A percentile compares a stretch with the other conserved stretches of the same genome.
Evolutionary conservation across 1,140 invertebrate genomes (phyloP).

Genomic region (Caenorhabditis remanei): DNA sequence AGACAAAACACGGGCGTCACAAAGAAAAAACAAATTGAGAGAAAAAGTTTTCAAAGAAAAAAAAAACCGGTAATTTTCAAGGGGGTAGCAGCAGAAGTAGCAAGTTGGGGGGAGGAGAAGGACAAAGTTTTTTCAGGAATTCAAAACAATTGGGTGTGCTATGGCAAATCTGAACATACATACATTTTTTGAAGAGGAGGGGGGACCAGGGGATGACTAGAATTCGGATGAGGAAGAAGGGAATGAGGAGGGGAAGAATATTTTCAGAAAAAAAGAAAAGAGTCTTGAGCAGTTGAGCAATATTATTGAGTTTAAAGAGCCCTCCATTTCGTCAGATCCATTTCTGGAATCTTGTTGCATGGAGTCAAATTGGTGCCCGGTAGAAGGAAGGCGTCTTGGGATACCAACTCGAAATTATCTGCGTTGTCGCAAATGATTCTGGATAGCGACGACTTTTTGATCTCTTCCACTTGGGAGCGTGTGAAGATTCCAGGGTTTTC

Average conservation of each 20-base stretch:
- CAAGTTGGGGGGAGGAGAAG: not conserved
- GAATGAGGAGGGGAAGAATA: not conserved
- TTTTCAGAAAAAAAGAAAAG: not conserved
- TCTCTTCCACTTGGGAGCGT: constrained; percentile 83
- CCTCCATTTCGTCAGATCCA: constrained; percentile 76
- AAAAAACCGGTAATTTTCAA: constrained; percentile 49
- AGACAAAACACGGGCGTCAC: not conserved
- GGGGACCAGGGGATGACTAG: not conserved
- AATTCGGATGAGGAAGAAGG: constrained; percentile 13
- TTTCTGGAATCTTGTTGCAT: constrained; percentile 67
- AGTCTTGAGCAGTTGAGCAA: too few relatives aligned
- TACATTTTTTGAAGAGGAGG: not conserved
- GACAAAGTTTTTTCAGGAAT: not conserved
- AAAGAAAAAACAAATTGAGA: not conserved
- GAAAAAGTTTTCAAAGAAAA: not conserved
- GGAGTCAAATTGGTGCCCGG: constrained; percentile 70
- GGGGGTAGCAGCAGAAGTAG: not conserved
- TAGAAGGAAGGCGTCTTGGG: constrained; percentile 73
- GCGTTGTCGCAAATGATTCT: constrained; percentile 86
- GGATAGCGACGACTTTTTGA: constrained; percentile 83
- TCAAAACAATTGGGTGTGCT: not conserved
- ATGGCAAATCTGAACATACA: constrained; percentile 52
- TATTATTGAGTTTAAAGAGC: not conserved
- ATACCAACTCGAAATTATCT: constrained; percentile 80
- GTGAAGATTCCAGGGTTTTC: constrained; percentile 89